Conservation (phyloP, 2,888 invertebrate species). For the Lagria hirta region DNA sequence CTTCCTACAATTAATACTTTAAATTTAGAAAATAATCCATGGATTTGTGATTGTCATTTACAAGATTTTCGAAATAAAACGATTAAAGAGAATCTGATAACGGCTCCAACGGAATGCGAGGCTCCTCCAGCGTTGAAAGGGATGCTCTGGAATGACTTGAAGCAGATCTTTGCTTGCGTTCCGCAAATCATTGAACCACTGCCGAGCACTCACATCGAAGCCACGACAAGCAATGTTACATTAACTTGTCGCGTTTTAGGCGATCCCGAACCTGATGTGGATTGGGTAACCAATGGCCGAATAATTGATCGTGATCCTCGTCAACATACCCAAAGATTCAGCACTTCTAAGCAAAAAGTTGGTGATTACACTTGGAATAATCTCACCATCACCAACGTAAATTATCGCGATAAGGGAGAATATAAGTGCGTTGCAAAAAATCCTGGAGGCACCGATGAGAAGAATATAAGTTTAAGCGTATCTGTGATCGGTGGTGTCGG, state of each 20-base stretch:
- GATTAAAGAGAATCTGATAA: constrained; percentile 71
- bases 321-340: constrained; percentile 54
- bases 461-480: constrained; percentile 67
- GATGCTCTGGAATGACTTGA: constrained; percentile 71
- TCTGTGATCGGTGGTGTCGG: constrained; percentile 21
- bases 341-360: constrained; percentile 40
- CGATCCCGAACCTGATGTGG: constrained; percentile 74
- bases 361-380: constrained; percentile 60
- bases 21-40: constrained; percentile 78
- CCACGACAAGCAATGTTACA: constrained; percentile 66
- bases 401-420: constrained; percentile 56
- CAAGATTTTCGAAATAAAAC: constrained; percentile 78
- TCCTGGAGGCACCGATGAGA: constrained; percentile 76
- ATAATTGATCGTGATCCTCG: constrained; percentile 60
- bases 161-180: constrained; percentile 78
- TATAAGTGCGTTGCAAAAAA: constrained; percentile 78
- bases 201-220: constrained; percentile 62
- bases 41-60: constrained; percentile 86
- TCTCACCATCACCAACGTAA: constrained; percentile 57
- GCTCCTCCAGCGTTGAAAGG: constrained; percentile 70
- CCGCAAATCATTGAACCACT: constrained; percentile 73
- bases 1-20: constrained; percentile 71
- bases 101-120: constrained; percentile 71
- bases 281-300: constrained; percentile 70
- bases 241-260: constrained; percentile 75